Percentiles rank a stretch among this genome's conserved stretches.
These are phyloP conservation scores for Cynoglossus semilaevis DNA, from an alignment of 2,113 vertebrate species.

Conservation along the genomic window DNA sequence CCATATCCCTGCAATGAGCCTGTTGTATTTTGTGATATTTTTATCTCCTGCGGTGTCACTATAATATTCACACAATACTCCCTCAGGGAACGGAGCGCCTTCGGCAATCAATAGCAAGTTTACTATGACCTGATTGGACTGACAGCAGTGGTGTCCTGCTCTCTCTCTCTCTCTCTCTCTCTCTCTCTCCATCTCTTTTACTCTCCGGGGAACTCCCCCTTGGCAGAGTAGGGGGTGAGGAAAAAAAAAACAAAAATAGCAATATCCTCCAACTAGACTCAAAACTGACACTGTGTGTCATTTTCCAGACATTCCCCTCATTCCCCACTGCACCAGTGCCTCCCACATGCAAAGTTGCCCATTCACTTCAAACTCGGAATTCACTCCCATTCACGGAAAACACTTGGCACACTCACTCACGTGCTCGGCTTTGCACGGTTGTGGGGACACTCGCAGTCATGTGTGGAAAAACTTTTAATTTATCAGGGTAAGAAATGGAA, in stretches of 20 bases:
- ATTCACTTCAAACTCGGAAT: slow-evolving; percentile 12
- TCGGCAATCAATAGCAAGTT: slow-evolving; percentile 57
- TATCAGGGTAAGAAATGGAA: too few species aligned
- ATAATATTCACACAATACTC: slow-evolving; percentile 48
- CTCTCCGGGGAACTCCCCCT: slow-evolving; percentile 22
- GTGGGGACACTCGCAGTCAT: too few species aligned
- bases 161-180: background rate
- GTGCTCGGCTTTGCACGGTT: background rate
- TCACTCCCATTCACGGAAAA: slow-evolving; percentile 9
- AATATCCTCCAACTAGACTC: slow-evolving; percentile 23
- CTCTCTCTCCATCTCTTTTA: slow-evolving; percentile 3
- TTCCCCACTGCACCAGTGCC: slow-evolving; percentile 9
- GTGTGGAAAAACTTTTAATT: too few species aligned
- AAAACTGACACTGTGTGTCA: slow-evolving; percentile 28
- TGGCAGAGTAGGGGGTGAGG: background rate
- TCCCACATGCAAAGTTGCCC: slow-evolving; percentile 1
- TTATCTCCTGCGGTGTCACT: slow-evolving; percentile 47
- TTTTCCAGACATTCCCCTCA: slow-evolving; percentile 17
- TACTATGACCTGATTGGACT: slow-evolving; percentile 38
- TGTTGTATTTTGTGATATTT: slow-evolving; percentile 49
- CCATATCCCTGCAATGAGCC: slow-evolving; percentile 26
- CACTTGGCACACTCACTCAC: slow-evolving; percentile 8
- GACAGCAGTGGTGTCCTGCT: slow-evolving; percentile 16
- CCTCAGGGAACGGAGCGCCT: slow-evolving; percentile 30
- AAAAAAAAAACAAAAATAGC: slow-evolving; percentile 17